Evolutionary conservation across 2,888 invertebrate genomes (phyloP).

Genomic region (Cheilosia scutellata): DNA sequence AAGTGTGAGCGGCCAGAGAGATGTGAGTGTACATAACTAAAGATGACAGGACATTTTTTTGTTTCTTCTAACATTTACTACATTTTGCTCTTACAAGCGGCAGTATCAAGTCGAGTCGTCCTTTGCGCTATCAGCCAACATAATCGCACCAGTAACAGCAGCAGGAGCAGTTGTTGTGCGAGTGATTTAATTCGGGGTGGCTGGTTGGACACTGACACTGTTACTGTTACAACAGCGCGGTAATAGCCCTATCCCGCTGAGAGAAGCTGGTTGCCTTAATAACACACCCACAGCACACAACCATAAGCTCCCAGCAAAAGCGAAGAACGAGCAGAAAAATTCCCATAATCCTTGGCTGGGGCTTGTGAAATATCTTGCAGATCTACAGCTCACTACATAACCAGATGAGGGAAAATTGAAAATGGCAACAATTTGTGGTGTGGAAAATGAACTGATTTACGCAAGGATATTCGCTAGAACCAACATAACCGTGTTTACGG

Average conservation of each 20-base stretch:
- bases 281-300: conserved; percentile 29
- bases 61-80: conserved; percentile 48
- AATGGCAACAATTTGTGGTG: conserved; percentile 55
- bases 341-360: background rate
- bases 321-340: background rate
- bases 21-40: conserved; percentile 7
- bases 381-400: background rate
- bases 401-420: conserved; percentile 39
- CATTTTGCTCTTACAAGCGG: conserved; percentile 48
- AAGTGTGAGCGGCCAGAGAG: background rate
- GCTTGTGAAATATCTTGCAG: conserved; percentile 1
- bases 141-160: background rate
- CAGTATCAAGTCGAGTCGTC: conserved; percentile 7
- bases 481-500: conserved; percentile 1
- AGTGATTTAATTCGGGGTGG: conserved; percentile 15
- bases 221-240: conserved; percentile 10
- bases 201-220: background rate
- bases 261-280: conserved; percentile 43
- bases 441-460: conserved; percentile 65
- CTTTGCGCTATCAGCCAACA: conserved; percentile 10
- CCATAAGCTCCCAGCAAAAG: background rate
- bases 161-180: conserved; percentile 31
- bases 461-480: conserved; percentile 10
- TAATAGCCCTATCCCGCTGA: conserved; percentile 47
- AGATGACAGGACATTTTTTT: conserved; percentile 22